Conservation (phyloP, 1,140 invertebrate species). For the Platyscapa corneri region DNA sequence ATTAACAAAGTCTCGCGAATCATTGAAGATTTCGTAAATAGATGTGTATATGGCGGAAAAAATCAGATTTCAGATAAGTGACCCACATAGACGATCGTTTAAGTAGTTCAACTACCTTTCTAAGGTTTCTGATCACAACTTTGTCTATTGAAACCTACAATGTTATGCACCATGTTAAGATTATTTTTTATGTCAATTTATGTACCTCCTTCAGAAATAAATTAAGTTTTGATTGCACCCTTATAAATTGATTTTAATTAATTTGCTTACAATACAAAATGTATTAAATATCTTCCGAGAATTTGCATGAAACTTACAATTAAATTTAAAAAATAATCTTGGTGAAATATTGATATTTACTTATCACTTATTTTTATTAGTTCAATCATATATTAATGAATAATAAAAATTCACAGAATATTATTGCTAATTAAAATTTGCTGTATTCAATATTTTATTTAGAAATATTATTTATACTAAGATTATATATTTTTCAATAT, state of each 20-base stretch:
- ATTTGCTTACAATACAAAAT: no score
- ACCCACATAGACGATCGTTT: slow-evolving; percentile 55
- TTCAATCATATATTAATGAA: no score
- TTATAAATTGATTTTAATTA: not conserved
- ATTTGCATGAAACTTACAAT: no score
- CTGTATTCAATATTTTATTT: no score
- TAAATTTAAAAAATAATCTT: no score
- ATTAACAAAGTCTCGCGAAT: slow-evolving; percentile 35
- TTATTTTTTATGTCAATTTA: not conserved
- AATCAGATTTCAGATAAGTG: slow-evolving; percentile 57
- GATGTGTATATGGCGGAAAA: slow-evolving; percentile 35
- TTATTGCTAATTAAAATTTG: no score
- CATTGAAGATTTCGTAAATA: slow-evolving; percentile 19
- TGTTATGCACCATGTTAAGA: slow-evolving; percentile 40
- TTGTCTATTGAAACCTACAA: slow-evolving; percentile 37
- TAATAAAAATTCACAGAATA: no score
- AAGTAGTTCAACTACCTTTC: slow-evolving; percentile 52
- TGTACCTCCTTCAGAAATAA: not conserved
- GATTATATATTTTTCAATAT: no score
- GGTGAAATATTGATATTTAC: no score
- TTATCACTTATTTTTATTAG: no score
- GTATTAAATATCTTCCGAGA: no score
- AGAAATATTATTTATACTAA: no score
- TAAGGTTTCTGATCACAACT: slow-evolving; percentile 42
- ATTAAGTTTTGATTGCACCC: not conserved